phyloP scores from a whole-genome alignment of 2,113 vertebrate species.

The Poecile atricapillus region DNA sequence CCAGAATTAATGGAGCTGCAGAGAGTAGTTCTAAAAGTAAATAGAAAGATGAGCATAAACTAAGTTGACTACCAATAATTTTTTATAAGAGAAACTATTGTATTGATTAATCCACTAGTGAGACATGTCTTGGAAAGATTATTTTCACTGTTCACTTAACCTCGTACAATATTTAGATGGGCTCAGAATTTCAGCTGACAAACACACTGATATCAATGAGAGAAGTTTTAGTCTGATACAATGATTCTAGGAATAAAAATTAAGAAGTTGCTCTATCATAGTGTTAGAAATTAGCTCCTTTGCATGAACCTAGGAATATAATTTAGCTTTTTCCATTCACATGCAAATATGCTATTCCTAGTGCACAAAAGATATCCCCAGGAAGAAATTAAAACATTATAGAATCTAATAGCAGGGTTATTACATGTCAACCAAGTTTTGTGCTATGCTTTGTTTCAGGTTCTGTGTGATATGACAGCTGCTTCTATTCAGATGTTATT shows the following conservation, averaged over 20 bases:
- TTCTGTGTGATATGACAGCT: conserved; percentile 67
- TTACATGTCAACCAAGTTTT: conserved; percentile 56
- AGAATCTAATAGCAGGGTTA: conserved; percentile 52
- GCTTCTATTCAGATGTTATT: conserved; percentile 64
- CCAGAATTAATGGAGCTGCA: not conserved
- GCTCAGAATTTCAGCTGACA: conserved; percentile 55
- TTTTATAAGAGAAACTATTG: not conserved
- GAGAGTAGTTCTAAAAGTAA: not conserved
- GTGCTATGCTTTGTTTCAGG: conserved; percentile 51
- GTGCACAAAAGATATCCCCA: conserved; percentile 52
- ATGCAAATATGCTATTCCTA: conserved; percentile 68
- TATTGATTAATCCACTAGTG: not conserved
- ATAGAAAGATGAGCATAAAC: not conserved
- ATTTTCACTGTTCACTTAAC: conserved; percentile 31
- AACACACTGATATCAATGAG: conserved; percentile 40
- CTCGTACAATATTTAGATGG: conserved; percentile 66
- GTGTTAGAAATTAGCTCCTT: conserved; percentile 50
- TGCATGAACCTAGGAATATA: conserved; percentile 49
- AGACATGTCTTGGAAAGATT: not conserved
- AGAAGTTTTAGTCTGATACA: conserved; percentile 34
- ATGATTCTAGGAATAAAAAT: conserved; percentile 41
- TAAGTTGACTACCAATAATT: not conserved
- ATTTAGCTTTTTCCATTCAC: conserved; percentile 63
- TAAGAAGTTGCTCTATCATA: conserved; percentile 10
- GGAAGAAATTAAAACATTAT: conserved; percentile 71